Evolutionary conservation across 2,797 vertebrate genomes (phyloP).

Genomic region (Antennarius maculatus): DNA sequence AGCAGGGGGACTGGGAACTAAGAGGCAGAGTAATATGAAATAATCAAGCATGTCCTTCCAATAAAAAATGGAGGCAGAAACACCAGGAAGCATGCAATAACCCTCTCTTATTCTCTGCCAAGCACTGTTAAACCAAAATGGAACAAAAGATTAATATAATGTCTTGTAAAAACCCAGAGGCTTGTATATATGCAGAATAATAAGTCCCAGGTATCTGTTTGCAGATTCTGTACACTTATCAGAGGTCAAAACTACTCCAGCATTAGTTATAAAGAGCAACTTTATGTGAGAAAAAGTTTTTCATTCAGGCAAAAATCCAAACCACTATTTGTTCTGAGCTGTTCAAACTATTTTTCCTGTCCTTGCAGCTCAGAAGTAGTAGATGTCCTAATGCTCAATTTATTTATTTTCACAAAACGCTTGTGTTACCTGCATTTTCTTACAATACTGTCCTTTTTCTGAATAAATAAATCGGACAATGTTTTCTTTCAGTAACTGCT

Average conservation of each 20-base stretch:
- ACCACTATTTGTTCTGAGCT: not conserved
- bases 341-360: not conserved
- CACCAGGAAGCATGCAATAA: constrained; percentile 8
- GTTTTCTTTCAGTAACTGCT: no score
- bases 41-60: constrained; percentile 37
- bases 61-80: constrained; percentile 23
- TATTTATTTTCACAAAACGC: no score
- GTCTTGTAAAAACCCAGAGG: not conserved
- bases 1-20: not conserved
- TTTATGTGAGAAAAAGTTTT: not conserved
- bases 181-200: not conserved
- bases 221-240: not conserved
- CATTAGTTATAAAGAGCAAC: not conserved
- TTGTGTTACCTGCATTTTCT: no score
- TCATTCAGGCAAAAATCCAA: not conserved
- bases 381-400: not conserved
- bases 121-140: not conserved
- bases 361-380: not conserved
- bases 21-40: constrained; percentile 28
- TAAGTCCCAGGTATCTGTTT: not conserved
- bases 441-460: no score
- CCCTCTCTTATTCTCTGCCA: not conserved
- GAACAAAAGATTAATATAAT: not conserved
- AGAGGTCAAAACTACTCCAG: not conserved
- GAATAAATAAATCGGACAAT: no score